These are phyloP conservation scores for Austrolebias charrua DNA, from an alignment of 2,797 vertebrate genomes.

Conservation along the genomic window DNA sequence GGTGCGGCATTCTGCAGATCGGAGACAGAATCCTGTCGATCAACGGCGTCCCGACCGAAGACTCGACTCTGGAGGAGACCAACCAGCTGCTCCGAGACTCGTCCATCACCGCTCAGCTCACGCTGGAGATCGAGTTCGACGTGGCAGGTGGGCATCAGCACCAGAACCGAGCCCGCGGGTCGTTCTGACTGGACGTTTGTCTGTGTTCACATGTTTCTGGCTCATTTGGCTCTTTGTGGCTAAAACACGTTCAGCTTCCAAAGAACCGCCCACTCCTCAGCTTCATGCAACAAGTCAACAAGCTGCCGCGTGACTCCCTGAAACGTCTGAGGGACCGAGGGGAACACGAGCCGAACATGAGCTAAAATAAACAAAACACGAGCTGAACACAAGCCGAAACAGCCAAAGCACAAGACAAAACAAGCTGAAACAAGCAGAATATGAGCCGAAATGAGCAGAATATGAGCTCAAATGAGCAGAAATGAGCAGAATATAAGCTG, in stretches of 20 bases:
- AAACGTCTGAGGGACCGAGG: too few relatives aligned
- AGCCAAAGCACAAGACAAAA: too few relatives aligned
- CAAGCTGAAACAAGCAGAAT: too few relatives aligned
- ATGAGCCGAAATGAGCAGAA: too few relatives aligned
- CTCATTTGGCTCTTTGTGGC: constrained; percentile 27
- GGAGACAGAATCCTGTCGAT: constrained; percentile 96
- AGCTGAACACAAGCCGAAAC: too few relatives aligned
- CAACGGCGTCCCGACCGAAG: constrained; percentile 95
- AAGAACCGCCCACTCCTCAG: constrained; percentile 26
- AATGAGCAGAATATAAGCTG: too few relatives aligned
- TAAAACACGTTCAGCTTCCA: constrained; percentile 8
- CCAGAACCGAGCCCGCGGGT: too few relatives aligned
- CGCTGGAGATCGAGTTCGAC: constrained; percentile 97
- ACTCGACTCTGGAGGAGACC: constrained; percentile 97
- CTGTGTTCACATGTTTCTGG: constrained; percentile 28
- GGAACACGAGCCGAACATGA: too few relatives aligned
- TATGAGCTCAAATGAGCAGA: too few relatives aligned
- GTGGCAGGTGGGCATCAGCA: constrained; percentile 86
- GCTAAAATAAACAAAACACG: too few relatives aligned
- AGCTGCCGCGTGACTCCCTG: constrained; percentile 9
- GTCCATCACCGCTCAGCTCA: constrained; percentile 93
- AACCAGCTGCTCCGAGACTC: constrained; percentile 97
- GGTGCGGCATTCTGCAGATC: constrained; percentile 95
- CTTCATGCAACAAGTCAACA: background rate
- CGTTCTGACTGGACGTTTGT: background rate